Base-by-base conservation (phyloP, 2,888 invertebrate genomes). In the Ptilodon capucinus region DNA sequence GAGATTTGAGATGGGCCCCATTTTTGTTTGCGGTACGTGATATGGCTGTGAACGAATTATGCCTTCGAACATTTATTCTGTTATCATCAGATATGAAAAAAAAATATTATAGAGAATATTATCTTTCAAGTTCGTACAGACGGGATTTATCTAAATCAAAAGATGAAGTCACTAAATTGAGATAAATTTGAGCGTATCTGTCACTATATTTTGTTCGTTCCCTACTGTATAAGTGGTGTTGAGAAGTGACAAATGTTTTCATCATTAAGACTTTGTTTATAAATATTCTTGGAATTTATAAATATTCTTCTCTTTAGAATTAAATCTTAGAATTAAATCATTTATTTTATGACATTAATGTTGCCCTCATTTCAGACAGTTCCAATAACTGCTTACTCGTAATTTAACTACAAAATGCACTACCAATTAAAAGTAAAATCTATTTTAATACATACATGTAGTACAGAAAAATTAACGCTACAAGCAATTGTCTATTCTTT, bases 121-220 rank as follows among this genome's bases (percentile, higher is more conserved):
- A 40, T 58, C 48, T 52, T 58, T 55, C 51, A 50, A 54, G 56
- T 57, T 58, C 53, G 47, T 51, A 50, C 47, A 55, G 64, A 64
- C 68, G 72, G 76, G 73, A 79, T 81, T 80, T 74, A 79, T 80
- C 76, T 74, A 72, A 68, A 77, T 77, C 73, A 78, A 70, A 65
- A 67, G 65, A 71, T 69, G 67, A 72, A 74, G 65, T 68, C 60
- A 48, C 65, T 64, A 69, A 79, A 83, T 81, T 71, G 71, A 81
- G 82, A 85, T 76, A 61, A 76, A 85, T 85, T 71, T 66, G 42
- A 21, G 62, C 60, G 54, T 65, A 82, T 80, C 68, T 73, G 72
- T 82, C 79, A 80, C 68, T 71, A 68, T 58, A 72, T 71, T 76
- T 69, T 64, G 42, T 46, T 48, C 44, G 56, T 54, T 60, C 48